phyloP scores from a whole-genome alignment of 2,797 vertebrate species.

The Scomberomorus guttatus region DNA sequence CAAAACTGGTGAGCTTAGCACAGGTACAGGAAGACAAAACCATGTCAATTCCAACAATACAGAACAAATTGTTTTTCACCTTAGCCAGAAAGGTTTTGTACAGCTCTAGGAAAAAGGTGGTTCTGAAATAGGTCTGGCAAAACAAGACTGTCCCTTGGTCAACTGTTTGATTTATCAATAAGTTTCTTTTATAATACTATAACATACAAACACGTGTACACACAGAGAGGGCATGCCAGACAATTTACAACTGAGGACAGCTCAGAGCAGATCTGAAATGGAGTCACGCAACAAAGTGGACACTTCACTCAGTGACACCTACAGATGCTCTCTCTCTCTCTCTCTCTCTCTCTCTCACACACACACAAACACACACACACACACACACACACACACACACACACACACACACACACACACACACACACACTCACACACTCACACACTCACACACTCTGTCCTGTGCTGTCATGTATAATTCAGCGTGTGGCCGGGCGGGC shows the following conservation, averaged over 20 bases:
- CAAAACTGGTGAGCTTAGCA: constrained; percentile 10
- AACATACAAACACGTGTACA: constrained; percentile 10
- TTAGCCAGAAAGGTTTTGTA: constrained; percentile 22
- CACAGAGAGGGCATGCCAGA: constrained; percentile 18
- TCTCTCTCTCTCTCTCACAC: constrained; percentile 23
- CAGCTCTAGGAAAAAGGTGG: neutral
- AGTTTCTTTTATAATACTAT: constrained; percentile 14
- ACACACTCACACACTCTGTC: constrained; percentile 64
- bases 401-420: constrained; percentile 32
- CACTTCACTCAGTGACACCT: constrained; percentile 79
- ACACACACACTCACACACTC: constrained; percentile 56
- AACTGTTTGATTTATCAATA: constrained; percentile 17
- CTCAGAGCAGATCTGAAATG: constrained; percentile 52
- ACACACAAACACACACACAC: constrained; percentile 50
- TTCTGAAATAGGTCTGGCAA: constrained; percentile 8
- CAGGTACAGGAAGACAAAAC: neutral
- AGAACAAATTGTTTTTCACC: constrained; percentile 21
- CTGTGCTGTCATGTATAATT: constrained; percentile 86
- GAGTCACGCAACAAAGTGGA: constrained; percentile 74
- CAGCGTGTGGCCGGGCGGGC: constrained; percentile 80
- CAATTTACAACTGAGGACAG: constrained; percentile 41
- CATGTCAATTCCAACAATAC: constrained; percentile 16
- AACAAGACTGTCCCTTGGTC: neutral
- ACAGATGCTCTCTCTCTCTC: constrained; percentile 50
- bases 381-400: constrained; percentile 56